Evolutionary conservation across 2,888 invertebrate species (phyloP).

Genomic region (Phytoseiulus persimilis): DNA sequence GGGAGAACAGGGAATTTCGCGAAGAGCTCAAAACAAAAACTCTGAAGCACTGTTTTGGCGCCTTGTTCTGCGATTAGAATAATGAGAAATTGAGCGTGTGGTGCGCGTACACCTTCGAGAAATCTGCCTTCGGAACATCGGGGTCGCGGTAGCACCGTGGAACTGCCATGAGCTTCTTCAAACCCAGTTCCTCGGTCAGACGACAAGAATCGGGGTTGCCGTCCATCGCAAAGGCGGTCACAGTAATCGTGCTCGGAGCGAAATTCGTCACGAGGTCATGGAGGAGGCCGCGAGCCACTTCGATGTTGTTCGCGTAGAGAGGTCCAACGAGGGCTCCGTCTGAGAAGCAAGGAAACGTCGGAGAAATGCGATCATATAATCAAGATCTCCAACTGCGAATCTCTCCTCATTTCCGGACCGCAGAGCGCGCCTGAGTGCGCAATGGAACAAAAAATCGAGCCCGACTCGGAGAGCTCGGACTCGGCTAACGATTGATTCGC

Average conservation of each 20-base stretch:
- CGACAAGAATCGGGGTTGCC: constrained; percentile 42
- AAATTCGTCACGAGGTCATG: constrained; percentile 41
- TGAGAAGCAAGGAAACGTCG: neutral
- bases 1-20: neutral
- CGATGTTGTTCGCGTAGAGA: constrained; percentile 43
- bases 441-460: too few relatives aligned
- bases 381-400: too few relatives aligned
- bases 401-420: too few relatives aligned
- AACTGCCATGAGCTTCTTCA: constrained; percentile 41
- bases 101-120: constrained; percentile 44
- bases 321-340: constrained; percentile 42
- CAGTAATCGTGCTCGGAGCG: constrained; percentile 39
- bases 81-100: constrained; percentile 45
- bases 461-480: too few relatives aligned
- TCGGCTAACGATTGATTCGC: too few relatives aligned
- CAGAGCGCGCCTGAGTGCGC: too few relatives aligned
- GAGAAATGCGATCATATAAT: too few relatives aligned
- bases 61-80: constrained; percentile 41
- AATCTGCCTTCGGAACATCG: constrained; percentile 42
- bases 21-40: neutral
- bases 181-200: constrained; percentile 43
- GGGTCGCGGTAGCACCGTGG: constrained; percentile 39
- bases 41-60: neutral
- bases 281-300: constrained; percentile 42
- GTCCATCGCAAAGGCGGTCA: constrained; percentile 43